Conservation (phyloP, 2,113 vertebrate species). For the Tetrax tetrax region DNA sequence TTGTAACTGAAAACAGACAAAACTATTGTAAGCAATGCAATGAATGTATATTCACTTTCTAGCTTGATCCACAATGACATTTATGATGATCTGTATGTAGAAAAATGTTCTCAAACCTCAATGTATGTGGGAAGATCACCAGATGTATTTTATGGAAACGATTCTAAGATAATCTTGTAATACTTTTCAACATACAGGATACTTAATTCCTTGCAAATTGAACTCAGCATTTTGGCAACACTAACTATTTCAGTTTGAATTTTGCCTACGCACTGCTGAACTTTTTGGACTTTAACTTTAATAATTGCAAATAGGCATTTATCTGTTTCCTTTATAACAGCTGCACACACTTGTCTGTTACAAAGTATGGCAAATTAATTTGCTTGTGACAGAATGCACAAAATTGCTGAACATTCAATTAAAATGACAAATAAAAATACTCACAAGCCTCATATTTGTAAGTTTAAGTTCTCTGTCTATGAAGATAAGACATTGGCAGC, state of each 20-base stretch:
- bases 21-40: background rate
- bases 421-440: background rate
- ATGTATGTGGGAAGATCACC: background rate
- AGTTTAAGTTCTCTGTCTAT: background rate
- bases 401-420: background rate
- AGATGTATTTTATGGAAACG: background rate
- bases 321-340: background rate
- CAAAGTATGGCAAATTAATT: conserved; percentile 8
- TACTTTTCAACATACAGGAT: background rate
- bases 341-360: background rate
- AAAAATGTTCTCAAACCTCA: background rate
- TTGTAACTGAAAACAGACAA: background rate
- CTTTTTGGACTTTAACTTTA: no score
- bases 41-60: background rate
- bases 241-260: background rate
- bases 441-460: background rate
- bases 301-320: no score
- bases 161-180: background rate
- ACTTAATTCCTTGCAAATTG: background rate
- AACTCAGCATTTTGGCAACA: background rate
- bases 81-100: background rate
- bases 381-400: background rate
- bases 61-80: background rate
- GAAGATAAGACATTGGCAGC: background rate
- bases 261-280: background rate